Conservation (phyloP, 1,140 invertebrate genomes). For the Grapholita molesta region DNA sequence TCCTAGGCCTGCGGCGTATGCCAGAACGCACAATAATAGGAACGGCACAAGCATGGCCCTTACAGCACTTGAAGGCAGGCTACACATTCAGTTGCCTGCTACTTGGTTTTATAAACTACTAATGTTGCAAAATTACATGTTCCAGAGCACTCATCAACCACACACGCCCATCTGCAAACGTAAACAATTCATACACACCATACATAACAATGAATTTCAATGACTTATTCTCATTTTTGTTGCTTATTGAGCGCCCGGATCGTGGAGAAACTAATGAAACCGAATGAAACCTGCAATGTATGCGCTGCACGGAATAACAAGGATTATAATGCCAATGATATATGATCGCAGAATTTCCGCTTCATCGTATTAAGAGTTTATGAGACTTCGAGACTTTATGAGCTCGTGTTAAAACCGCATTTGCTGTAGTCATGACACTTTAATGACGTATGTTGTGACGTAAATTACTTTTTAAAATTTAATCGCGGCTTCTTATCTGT, state of each 20-base stretch:
- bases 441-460: constrained; percentile 10
- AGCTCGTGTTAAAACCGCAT: neutral
- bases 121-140: constrained; percentile 34
- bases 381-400: neutral
- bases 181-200: constrained; percentile 19
- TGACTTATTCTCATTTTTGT: neutral
- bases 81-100: constrained; percentile 17
- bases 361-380: neutral
- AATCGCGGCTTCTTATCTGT: neutral
- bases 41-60: constrained; percentile 29
- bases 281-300: neutral
- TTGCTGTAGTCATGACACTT: neutral
- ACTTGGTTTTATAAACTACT: constrained; percentile 36
- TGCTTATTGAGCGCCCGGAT: neutral
- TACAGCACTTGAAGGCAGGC: constrained; percentile 19
- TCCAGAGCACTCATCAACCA: constrained; percentile 31
- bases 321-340: neutral
- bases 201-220: neutral
- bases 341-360: neutral
- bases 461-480: constrained; percentile 5
- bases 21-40: constrained; percentile 18
- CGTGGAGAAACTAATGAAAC: neutral
- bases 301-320: neutral
- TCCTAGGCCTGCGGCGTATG: constrained; percentile 21
- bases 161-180: constrained; percentile 21